These are phyloP conservation scores for Dendropsophus ebraccatus DNA, from an alignment of 2,113 vertebrate species.

Conservation along the genomic window DNA sequence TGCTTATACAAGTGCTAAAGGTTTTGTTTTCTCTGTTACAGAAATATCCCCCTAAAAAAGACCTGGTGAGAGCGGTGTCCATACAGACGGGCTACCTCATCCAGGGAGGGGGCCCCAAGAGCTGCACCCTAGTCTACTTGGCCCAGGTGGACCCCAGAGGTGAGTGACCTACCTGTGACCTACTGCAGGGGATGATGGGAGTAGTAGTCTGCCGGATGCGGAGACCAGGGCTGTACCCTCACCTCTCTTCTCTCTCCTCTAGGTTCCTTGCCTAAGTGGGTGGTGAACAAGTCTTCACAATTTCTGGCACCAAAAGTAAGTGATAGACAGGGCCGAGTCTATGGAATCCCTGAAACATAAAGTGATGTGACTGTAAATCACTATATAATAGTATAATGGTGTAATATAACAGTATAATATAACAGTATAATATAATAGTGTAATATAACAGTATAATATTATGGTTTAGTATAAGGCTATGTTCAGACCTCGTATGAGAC, in stretches of 20 bases:
- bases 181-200: not conserved
- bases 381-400: no score
- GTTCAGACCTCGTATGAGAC: no score
- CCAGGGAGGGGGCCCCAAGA: constrained; percentile 81
- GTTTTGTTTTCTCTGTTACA: constrained; percentile 64
- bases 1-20: no score
- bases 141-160: constrained; percentile 94
- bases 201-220: not conserved
- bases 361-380: no score
- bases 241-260: constrained; percentile 6
- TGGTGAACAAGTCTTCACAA: constrained; percentile 94
- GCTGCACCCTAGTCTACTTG: constrained; percentile 89
- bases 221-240: not conserved
- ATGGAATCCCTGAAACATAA: no score
- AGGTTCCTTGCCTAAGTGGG: constrained; percentile 97
- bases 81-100: constrained; percentile 94
- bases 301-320: constrained; percentile 91
- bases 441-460: no score
- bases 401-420: no score
- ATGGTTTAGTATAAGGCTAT: no score
- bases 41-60: constrained; percentile 94
- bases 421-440: no score
- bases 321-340: not conserved
- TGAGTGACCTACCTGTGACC: constrained; percentile 66
- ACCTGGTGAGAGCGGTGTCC: constrained; percentile 90